Conservation (phyloP, 2,888 invertebrate genomes). For the Pollenia amentaria region DNA sequence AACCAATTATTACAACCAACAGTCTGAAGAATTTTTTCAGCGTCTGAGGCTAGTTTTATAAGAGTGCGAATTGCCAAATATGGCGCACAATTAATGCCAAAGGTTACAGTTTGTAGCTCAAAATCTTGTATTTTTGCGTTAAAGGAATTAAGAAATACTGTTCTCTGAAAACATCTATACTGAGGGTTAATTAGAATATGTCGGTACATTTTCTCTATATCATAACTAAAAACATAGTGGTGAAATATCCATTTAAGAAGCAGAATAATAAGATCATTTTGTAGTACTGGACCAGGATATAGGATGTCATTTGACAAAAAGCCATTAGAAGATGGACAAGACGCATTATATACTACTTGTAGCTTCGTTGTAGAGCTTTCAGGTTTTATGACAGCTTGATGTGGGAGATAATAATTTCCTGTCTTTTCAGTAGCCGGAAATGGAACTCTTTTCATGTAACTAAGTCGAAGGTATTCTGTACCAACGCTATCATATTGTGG, state of each 20-base stretch:
- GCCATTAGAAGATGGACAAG: neutral
- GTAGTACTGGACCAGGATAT: neutral
- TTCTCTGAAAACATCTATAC: neutral
- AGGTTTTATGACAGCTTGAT: neutral
- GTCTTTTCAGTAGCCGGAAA: no score
- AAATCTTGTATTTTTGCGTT: neutral
- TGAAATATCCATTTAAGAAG: neutral
- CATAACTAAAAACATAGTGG: neutral
- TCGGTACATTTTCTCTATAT: constrained; percentile 1
- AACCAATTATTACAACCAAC: no score
- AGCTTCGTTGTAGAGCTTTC: neutral
- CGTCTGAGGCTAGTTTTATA: no score
- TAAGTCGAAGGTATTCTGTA: neutral
- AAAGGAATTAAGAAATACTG: neutral
- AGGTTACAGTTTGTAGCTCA: neutral
- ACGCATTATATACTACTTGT: neutral
- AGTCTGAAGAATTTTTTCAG: no score
- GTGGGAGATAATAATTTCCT: constrained; percentile 5
- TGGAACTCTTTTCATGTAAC: neutral
- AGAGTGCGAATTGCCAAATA: no score
- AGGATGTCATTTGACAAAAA: neutral
- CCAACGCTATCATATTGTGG: neutral
- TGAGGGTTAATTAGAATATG: neutral
- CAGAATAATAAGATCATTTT: neutral
- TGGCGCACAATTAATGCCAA: no score